These are phyloP conservation scores for Anguilla marmorata DNA, from an alignment of 2,797 vertebrate genomes.

Conservation along the genomic window DNA sequence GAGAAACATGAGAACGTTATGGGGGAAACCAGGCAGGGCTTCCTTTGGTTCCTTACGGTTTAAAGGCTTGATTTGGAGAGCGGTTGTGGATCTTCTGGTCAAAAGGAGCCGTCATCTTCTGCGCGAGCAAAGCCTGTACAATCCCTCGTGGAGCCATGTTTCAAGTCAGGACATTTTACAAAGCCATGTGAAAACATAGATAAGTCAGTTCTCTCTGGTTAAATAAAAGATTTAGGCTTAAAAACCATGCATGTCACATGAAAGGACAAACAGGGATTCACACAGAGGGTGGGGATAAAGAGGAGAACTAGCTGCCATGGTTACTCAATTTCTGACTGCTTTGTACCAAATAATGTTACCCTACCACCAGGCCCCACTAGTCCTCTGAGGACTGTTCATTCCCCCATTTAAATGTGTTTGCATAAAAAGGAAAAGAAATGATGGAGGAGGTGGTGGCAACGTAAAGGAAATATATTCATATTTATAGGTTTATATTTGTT, in stretches of 20 bases:
- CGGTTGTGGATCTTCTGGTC: constrained; percentile 35
- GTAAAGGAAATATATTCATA: constrained; percentile 81
- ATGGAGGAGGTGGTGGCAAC: constrained; percentile 81
- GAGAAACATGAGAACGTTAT: constrained; percentile 58
- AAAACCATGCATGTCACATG: constrained; percentile 68
- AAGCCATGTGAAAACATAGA: constrained; percentile 53
- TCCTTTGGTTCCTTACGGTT: constrained; percentile 49
- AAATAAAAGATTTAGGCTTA: constrained; percentile 59
- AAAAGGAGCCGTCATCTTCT: constrained; percentile 44
- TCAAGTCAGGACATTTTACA: constrained; percentile 52
- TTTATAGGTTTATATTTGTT: constrained; percentile 71
- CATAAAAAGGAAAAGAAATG: constrained; percentile 75
- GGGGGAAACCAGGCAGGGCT: constrained; percentile 52
- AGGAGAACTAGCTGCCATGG: constrained; percentile 70
- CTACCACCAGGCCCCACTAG: constrained; percentile 52
- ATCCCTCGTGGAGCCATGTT: constrained; percentile 48
- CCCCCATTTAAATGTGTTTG: constrained; percentile 70
- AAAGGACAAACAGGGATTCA: constrained; percentile 53
- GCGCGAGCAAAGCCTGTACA: constrained; percentile 54
- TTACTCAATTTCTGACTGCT: constrained; percentile 57
- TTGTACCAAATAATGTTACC: constrained; percentile 57
- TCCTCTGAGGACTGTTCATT: constrained; percentile 62
- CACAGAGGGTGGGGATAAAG: constrained; percentile 57
- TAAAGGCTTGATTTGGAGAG: constrained; percentile 52
- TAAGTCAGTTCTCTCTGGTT: constrained; percentile 26